Percentiles rank a stretch among this genome's conserved stretches.
Conservation (phyloP, 2,888 invertebrate genomes). For the Latrodectus hesperus region DNA sequence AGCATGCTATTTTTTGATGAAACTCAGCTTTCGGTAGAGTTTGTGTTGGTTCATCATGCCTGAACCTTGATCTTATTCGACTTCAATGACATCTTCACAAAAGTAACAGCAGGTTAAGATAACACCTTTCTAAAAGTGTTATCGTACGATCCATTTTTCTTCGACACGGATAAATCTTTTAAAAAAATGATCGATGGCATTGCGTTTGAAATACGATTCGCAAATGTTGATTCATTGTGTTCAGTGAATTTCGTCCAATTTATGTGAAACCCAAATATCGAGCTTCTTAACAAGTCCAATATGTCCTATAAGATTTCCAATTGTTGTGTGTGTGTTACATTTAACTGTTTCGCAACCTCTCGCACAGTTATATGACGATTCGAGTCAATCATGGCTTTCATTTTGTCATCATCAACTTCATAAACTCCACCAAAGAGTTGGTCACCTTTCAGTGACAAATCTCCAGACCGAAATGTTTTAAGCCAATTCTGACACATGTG, state of each 20-base stretch:
- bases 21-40: too few species aligned
- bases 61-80: too few species aligned
- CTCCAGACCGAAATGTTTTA: not conserved
- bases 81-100: too few species aligned
- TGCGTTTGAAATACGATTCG: not conserved
- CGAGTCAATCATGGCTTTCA: not conserved
- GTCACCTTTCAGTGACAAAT: not conserved
- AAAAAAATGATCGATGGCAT: not conserved
- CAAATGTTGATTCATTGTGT: not conserved
- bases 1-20: too few species aligned
- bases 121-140: not conserved
- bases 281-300: not conserved
- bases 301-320: not conserved
- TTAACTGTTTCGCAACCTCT: not conserved
- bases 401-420: not conserved
- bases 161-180: not conserved
- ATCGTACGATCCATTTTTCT: not conserved
- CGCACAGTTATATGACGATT: not conserved
- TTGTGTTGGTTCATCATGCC: too few species aligned
- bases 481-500: not conserved
- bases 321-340: not conserved
- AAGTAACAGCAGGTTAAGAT: too few species aligned
- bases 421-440: not conserved
- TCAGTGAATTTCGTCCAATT: not conserved
- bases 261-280: not conserved